phyloP scores from a whole-genome alignment of 2,797 vertebrate genomes.

The Ctenopoma multispine region DNA sequence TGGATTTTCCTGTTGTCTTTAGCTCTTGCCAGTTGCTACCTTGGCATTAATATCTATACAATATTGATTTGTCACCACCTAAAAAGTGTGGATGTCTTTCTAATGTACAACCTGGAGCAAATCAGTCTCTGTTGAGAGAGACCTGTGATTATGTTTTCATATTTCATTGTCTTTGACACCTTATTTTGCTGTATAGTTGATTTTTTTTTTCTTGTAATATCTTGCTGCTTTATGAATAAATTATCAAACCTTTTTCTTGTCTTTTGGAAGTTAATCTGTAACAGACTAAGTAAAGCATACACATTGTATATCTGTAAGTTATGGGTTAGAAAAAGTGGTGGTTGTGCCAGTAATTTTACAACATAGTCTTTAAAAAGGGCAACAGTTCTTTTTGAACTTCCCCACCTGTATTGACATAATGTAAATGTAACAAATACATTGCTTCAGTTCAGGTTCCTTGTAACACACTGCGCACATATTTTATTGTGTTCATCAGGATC shows the following conservation, averaged over 20 bases:
- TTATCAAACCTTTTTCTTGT: constrained; percentile 61
- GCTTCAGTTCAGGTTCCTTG: not conserved
- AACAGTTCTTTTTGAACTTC: constrained; percentile 12
- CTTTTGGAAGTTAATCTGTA: constrained; percentile 4
- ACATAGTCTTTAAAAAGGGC: not conserved
- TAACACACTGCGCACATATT: not conserved
- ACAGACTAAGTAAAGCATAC: not conserved
- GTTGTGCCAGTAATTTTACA: not conserved
- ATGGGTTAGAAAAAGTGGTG: not conserved
- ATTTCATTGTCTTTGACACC: constrained; percentile 43
- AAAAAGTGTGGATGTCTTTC: constrained; percentile 39
- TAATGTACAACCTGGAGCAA: constrained; percentile 44
- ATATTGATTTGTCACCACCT: constrained; percentile 46
- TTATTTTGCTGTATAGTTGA: constrained; percentile 66
- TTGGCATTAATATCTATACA: constrained; percentile 46
- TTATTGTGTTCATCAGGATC: not conserved
- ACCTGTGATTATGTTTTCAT: constrained; percentile 41
- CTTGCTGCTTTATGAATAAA: constrained; percentile 81
- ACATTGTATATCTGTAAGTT: not conserved
- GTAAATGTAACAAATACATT: not conserved
- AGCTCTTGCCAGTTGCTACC: constrained; percentile 40
- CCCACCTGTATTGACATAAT: not conserved
- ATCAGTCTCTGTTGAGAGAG: constrained; percentile 54
- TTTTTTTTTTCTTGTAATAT: constrained; percentile 73
- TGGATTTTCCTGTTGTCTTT: constrained; percentile 56